Base-by-base conservation (phyloP, 2,888 invertebrate genomes). In the Aelia acuminata region DNA sequence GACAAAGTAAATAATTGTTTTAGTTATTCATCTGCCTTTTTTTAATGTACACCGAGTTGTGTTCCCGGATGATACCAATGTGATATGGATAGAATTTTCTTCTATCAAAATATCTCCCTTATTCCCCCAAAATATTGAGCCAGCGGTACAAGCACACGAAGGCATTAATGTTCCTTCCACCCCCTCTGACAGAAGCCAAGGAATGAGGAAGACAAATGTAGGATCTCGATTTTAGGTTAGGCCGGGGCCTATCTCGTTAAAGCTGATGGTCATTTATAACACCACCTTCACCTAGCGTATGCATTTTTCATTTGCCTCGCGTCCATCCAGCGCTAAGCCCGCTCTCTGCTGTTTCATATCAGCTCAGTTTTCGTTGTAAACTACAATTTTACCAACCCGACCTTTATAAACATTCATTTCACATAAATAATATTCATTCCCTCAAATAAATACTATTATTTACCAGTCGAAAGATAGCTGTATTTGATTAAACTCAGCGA, bases 221-320 rank as follows among this genome's bases (percentile, higher is more conserved):
- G 10, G 3, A 35, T 80, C 43, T n/a, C 80, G 80, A 80, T 80
- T 80, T 80, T 80, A 47, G 80, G 43, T 15, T 43, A 39, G 11
- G 80, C 43, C 13, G 80, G 11, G 43, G 80, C 80, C 80, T 80
- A 80, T 80, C 80, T 80, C n/a, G 80, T 80, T 80, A 80, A 35
- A 47, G 43, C 80, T 80, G 80, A 80, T 80, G 80, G 80, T 80
- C 80, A 80, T 80, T 80, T 80, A 80, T 80, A 80, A 80, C 80
- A n/a, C 11, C 47, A n/a, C 47, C 80, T 80, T 15, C 4, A 10
- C 80, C 22, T 43, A 43, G 43, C 80, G 80, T 80, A 43, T 80
- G 80, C 80, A 80, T 80, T 80, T 80, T 80, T 80, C 80, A 80
- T 80, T 80, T 43, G 43, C 43, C 43, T n/a, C 80, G 11, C 80